Conservation (phyloP, 2,797 vertebrate genomes). For the Sebastes baramenuke region DNA sequence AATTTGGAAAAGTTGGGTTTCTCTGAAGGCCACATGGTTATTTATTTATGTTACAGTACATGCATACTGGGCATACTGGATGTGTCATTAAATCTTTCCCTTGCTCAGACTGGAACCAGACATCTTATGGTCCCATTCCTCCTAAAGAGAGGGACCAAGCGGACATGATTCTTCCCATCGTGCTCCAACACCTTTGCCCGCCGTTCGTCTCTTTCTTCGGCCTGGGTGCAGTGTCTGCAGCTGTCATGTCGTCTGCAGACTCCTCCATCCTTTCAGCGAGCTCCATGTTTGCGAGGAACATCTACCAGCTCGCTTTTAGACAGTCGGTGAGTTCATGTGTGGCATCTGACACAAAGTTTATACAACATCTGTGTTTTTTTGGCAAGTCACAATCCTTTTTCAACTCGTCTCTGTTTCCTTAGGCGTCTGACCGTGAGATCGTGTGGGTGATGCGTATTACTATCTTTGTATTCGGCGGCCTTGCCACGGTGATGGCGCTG, state of each 20-base stretch:
- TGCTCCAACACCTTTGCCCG: slow-evolving; percentile 95
- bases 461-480: slow-evolving; percentile 92
- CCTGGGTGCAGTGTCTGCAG: slow-evolving; percentile 95
- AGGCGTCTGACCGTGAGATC: slow-evolving; percentile 96
- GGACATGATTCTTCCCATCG: slow-evolving; percentile 97
- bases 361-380: neutral
- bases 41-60: neutral
- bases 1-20: neutral
- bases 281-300: slow-evolving; percentile 98
- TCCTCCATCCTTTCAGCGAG: slow-evolving; percentile 98
- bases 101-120: slow-evolving; percentile 93
- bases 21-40: neutral
- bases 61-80: no score
- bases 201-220: slow-evolving; percentile 96
- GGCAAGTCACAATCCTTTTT: neutral
- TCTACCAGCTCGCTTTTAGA: slow-evolving; percentile 95
- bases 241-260: slow-evolving; percentile 98
- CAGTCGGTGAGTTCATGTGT: slow-evolving; percentile 87
- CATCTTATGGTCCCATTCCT: slow-evolving; percentile 83
- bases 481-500: slow-evolving; percentile 95
- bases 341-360: neutral
- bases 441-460: slow-evolving; percentile 97
- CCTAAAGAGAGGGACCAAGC: slow-evolving; percentile 88
- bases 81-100: neutral
- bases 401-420: slow-evolving; percentile 2